These are phyloP conservation scores for Isurus oxyrinchus DNA, from an alignment of 2,113 vertebrate genomes.

Conservation along the genomic window DNA sequence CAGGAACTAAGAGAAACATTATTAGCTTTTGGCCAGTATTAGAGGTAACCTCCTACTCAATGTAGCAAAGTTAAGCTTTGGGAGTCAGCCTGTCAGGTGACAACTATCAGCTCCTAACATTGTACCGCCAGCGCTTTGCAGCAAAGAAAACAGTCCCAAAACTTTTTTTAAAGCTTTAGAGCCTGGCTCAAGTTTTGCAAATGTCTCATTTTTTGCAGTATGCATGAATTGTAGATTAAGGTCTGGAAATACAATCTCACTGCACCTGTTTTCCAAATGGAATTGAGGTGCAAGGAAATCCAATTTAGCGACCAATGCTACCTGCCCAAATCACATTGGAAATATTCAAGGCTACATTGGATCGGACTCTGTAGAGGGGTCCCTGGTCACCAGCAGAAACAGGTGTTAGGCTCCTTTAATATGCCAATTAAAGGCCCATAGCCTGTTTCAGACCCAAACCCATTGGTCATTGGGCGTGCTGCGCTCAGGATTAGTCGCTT, in stretches of 20 bases:
- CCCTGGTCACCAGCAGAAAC: neutral
- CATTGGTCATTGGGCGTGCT: neutral
- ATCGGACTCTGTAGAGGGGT: neutral
- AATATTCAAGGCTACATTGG: neutral
- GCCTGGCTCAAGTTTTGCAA: neutral
- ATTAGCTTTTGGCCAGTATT: neutral
- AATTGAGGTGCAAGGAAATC: neutral
- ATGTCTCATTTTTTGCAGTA: neutral
- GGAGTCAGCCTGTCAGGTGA: neutral
- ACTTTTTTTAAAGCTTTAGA: neutral
- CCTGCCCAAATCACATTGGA: neutral
- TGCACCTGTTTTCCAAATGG: neutral
- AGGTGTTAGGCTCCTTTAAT: neutral
- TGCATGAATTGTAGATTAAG: neutral
- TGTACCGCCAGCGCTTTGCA: neutral
- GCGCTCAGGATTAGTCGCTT: neutral
- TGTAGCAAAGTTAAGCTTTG: slow-evolving; percentile 12
- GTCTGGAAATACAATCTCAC: neutral
- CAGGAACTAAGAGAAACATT: neutral
- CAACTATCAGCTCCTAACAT: neutral
- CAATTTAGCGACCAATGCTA: neutral
- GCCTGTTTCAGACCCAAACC: neutral
- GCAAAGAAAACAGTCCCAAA: neutral
- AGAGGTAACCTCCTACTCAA: neutral
- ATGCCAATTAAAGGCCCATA: neutral